These are phyloP conservation scores for Drosophila willistoni DNA, from an alignment of 1,140 invertebrate genomes.

Conservation along the genomic window DNA sequence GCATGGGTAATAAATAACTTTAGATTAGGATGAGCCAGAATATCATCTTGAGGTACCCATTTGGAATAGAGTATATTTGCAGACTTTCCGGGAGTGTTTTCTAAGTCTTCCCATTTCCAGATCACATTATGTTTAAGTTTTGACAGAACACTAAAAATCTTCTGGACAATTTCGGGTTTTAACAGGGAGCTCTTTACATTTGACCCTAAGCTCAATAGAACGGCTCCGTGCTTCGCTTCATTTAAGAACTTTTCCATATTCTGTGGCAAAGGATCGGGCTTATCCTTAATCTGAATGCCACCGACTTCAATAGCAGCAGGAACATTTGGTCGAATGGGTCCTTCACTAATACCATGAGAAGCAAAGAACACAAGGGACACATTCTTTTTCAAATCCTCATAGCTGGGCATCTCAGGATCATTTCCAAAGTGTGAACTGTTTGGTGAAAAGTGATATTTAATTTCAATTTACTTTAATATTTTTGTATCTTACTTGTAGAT, in stretches of 20 bases:
- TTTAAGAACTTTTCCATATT: conserved; percentile 82
- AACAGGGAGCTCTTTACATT: conserved; percentile 81
- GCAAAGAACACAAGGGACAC: conserved; percentile 20
- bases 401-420: conserved; percentile 15
- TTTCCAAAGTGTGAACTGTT: conserved; percentile 12
- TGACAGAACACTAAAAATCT: conserved; percentile 83
- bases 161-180: conserved; percentile 71
- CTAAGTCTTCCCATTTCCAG: conserved; percentile 85
- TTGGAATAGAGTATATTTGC: conserved; percentile 86
- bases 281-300: conserved; percentile 27
- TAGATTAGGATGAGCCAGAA: conserved; percentile 87
- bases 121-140: conserved; percentile 84
- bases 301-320: conserved; percentile 19
- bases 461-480: too few species aligned
- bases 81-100: conserved; percentile 84
- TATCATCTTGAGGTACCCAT: conserved; percentile 89
- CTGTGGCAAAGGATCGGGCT: conserved; percentile 9
- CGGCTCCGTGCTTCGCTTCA: conserved; percentile 83
- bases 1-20: conserved; percentile 89
- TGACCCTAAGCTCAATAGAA: conserved; percentile 86
- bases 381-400: conserved; percentile 9
- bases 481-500: conserved; percentile 1
- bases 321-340: conserved; percentile 20
- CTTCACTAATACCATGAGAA: conserved; percentile 14
- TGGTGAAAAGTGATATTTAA: too few species aligned